Percentiles rank a stretch among this genome's conserved stretches.
Evolutionary conservation across 1,140 invertebrate genomes (phyloP).

Genomic region (Bathynomus jamesi): DNA sequence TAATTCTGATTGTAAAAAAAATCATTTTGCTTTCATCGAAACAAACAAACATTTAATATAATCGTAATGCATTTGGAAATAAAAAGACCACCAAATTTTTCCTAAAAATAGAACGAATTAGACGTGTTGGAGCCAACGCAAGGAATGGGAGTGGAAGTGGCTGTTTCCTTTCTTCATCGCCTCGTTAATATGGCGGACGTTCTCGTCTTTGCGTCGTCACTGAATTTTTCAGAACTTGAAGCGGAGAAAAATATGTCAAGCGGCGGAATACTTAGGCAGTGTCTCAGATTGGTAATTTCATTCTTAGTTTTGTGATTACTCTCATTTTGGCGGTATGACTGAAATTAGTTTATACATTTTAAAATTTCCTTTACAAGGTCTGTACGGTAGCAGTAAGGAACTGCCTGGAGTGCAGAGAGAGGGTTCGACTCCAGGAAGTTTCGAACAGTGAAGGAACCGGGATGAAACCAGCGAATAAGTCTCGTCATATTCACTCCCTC

Average conservation of each 20-base stretch:
- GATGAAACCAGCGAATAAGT: conserved; percentile 49
- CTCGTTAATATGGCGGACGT: conserved; percentile 98
- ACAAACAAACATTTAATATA: no score
- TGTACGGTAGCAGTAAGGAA: conserved; percentile 96
- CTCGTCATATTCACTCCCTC: conserved; percentile 69
- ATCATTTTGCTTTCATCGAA: no score
- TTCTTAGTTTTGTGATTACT: no score
- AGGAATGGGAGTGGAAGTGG: conserved; percentile 95
- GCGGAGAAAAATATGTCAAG: conserved; percentile 99
- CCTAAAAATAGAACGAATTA: conserved; percentile 95
- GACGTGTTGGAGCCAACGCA: conserved; percentile 97
- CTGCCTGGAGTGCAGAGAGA: conserved; percentile 94
- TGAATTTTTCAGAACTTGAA: conserved; percentile 95
- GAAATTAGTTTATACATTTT: no score
- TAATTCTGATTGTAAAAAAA: no score
- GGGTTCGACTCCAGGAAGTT: conserved; percentile 54
- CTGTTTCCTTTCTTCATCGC: conserved; percentile 90
- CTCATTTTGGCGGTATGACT: no score
- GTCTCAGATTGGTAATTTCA: conserved; percentile 83
- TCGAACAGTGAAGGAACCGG: conserved; percentile 22
- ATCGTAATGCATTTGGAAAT: no score
- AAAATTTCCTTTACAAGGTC: conserved; percentile 64
- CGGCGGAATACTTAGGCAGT: conserved; percentile 94
- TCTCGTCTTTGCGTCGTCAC: conserved; percentile 91
- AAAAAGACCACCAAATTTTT: no score